Percentiles rank a stretch among this genome's conserved stretches.
phyloP scores from a whole-genome alignment of 2,888 invertebrate species.

The Orchesella flavescens region DNA sequence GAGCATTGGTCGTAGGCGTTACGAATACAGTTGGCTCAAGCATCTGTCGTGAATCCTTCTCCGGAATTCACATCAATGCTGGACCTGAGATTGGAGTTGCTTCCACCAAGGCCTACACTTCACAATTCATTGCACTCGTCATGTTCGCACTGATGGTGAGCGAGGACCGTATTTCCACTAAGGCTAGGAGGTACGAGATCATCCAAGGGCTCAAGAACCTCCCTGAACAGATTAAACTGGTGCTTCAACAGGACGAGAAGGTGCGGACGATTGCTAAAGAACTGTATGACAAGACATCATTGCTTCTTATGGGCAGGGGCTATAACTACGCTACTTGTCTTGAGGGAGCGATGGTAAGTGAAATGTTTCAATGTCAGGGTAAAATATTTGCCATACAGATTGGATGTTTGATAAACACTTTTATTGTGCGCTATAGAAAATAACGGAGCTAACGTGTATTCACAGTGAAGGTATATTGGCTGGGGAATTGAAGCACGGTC shows the following conservation, averaged over 20 bases:
- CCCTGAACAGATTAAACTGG: constrained; percentile 91
- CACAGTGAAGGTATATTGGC: constrained; percentile 99
- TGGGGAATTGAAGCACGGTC: constrained; percentile 99
- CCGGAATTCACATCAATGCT: constrained; percentile 99
- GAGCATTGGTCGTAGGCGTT: constrained; percentile 97
- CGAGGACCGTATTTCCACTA: constrained; percentile 95
- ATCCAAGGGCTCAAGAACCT: constrained; percentile 90
- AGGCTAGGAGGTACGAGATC: constrained; percentile 88
- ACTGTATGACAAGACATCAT: constrained; percentile 92
- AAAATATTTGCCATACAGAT: neutral
- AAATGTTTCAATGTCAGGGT: no score
- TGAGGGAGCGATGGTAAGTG: constrained; percentile 90
- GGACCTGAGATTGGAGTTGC: constrained; percentile 99
- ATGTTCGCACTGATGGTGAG: constrained; percentile 99
- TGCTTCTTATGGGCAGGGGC: constrained; percentile 98
- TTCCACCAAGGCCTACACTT: constrained; percentile 99
- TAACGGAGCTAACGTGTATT: constrained; percentile 99
- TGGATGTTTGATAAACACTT: neutral
- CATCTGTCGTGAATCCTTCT: constrained; percentile 98
- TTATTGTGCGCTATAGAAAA: constrained; percentile 82
- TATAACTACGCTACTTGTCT: constrained; percentile 99
- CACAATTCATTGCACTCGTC: constrained; percentile 97
- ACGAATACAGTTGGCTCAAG: constrained; percentile 99
- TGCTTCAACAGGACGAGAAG: constrained; percentile 88
- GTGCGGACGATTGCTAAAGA: constrained; percentile 91